Conservation (phyloP, 2,797 vertebrate species). For the Artibeus lituratus region DNA sequence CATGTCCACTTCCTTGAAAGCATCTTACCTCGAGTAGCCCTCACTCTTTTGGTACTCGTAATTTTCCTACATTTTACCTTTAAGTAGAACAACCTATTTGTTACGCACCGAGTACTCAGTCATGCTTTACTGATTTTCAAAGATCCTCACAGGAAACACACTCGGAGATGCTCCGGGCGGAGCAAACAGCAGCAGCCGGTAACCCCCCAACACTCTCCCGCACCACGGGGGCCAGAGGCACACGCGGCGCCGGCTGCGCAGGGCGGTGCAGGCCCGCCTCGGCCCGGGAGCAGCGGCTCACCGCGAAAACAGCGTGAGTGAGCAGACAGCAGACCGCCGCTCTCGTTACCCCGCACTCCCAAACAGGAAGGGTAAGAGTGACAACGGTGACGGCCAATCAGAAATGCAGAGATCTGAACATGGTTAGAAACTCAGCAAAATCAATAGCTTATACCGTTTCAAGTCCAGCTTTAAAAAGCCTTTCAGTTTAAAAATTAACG, state of each 20-base stretch:
- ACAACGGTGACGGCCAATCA: neutral
- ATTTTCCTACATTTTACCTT: neutral
- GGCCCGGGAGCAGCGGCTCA: neutral
- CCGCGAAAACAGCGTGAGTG: neutral
- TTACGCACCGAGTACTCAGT: neutral
- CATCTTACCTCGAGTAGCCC: neutral
- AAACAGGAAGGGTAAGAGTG: neutral
- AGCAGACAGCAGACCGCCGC: neutral
- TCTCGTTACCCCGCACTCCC: neutral
- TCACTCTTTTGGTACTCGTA: neutral
- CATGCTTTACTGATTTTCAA: neutral
- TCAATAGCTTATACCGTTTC: neutral
- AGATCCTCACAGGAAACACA: neutral
- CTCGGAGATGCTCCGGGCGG: neutral
- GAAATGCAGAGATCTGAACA: neutral
- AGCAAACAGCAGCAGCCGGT: neutral
- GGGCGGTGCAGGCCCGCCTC: accelerated
- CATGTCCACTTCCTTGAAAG: neutral
- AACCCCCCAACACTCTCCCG: too few relatives aligned
- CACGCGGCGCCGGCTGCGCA: too few relatives aligned
- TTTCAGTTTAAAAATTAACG: neutral
- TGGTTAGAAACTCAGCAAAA: neutral
- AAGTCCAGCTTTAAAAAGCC: neutral
- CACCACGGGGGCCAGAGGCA: neutral
- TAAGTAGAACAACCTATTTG: neutral